Conservation (phyloP, 2,888 invertebrate genomes). For the Scelioninae gen. 2 region DNA sequence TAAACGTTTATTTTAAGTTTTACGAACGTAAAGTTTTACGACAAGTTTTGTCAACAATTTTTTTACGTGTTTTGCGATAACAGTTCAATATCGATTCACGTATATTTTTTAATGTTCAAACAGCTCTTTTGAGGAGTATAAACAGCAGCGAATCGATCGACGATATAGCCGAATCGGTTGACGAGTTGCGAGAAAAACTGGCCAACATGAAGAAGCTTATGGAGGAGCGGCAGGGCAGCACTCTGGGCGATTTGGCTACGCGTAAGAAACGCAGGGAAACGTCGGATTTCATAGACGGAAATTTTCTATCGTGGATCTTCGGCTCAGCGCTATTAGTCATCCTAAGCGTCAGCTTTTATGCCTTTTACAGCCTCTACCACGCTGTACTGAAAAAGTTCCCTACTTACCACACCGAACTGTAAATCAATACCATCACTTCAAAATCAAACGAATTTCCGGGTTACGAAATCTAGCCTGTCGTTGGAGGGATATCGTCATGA, state of each 20-base stretch:
- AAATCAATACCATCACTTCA: constrained; percentile 69
- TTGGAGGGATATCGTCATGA: neutral
- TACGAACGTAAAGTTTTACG: too few relatives aligned
- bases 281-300: constrained; percentile 84
- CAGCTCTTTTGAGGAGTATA: constrained; percentile 26
- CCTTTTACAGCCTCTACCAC: constrained; percentile 88
- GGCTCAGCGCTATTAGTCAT: constrained; percentile 87
- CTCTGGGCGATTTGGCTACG: constrained; percentile 76
- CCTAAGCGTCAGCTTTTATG: constrained; percentile 87
- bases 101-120: neutral
- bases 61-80: too few relatives aligned
- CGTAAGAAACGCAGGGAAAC: constrained; percentile 71
- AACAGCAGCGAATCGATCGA: constrained; percentile 63
- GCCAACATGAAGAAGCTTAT: constrained; percentile 88
- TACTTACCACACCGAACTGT: constrained; percentile 87
- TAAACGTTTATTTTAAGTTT: too few relatives aligned
- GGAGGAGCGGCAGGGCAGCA: constrained; percentile 81
- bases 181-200: constrained; percentile 85
- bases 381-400: constrained; percentile 90
- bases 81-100: too few relatives aligned
- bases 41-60: too few relatives aligned
- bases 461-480: constrained; percentile 2
- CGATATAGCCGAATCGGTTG: constrained; percentile 82
- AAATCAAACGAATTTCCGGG: constrained; percentile 10
- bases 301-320: constrained; percentile 89